A percentile compares a stretch with the other conserved stretches of the same genome.
Conservation (phyloP, 64 coral and sea anemone genomes). For the Stichodactyla mertensii region DNA sequence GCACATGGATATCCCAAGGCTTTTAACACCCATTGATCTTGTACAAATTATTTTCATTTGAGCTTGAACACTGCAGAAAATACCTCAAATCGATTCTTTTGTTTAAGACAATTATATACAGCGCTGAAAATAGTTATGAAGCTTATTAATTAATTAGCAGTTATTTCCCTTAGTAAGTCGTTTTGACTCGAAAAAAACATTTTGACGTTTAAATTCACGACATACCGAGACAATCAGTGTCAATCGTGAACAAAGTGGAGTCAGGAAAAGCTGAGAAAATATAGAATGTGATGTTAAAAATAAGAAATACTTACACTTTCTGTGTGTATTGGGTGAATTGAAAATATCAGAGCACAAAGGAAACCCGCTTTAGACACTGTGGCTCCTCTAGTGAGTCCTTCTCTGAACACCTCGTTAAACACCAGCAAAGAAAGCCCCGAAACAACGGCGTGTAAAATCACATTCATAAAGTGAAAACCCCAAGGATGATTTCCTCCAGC, state of each 20-base stretch:
- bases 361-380: slow-evolving; percentile 57
- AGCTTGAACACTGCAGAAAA: not conserved
- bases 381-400: not conserved
- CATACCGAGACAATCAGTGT: not conserved
- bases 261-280: not conserved
- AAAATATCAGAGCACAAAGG: slow-evolving; percentile 58
- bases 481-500: slow-evolving; percentile 67
- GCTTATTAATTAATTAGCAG: slow-evolving; percentile 15
- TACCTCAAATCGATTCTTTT: not conserved
- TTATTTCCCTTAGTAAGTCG: not conserved
- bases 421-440: slow-evolving; percentile 53
- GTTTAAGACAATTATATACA: not conserved
- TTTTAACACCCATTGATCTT: not conserved
- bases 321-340: slow-evolving; percentile 82
- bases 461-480: slow-evolving; percentile 85
- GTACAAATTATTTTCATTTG: not conserved
- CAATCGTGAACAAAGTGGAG: not conserved
- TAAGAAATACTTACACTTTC: slow-evolving; percentile 71
- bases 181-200: not conserved
- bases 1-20: not conserved
- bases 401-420: slow-evolving; percentile 50
- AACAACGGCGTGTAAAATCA: slow-evolving; percentile 64
- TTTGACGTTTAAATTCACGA: not conserved
- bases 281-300: not conserved
- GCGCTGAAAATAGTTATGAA: not conserved